Evolutionary conservation across 2,113 vertebrate species (phyloP), one percentile per base, ranked within the genome.

Genomic region (Arenaria interpres): DNA sequence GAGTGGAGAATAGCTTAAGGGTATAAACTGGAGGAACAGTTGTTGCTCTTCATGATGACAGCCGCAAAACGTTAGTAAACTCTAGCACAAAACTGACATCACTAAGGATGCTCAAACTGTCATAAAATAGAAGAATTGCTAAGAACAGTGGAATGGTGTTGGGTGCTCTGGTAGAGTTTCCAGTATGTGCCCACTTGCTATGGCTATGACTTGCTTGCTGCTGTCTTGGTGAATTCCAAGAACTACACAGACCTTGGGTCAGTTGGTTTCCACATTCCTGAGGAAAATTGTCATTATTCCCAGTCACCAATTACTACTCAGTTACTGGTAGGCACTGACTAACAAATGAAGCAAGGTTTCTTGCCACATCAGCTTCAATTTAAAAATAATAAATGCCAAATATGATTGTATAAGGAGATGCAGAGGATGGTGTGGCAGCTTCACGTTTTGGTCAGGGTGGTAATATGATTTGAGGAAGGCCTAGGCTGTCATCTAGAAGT

Each of bases 111-210:
- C 24, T 67, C 53, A 21, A 88, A 28, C 22, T 50, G 24, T 27
- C 9, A 32, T 67, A 20, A 51, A 32, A 30, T 27, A 2, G 3
- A 46, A 63, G 41, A 76, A 43, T 18, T 68, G 21, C 7, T 35
- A 33, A 64, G 33, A 51, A 9, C 30, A 41, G 12, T 39, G n/a
- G 5, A 6, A 50, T 7, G 33, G 7, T 3, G 4, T 0, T 28
- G 32, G 22, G 19, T 46, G 10, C 17, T 39, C 35, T 72, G 28
- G 10, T 6, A 32, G 64, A 50, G 53, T 53, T 93, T 83, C 25
- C 5, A 1, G 8, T 24, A 33, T 6, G 8, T 0, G 1, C 41
- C 30, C 67, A 1, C 28, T 73, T 78, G 46, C 50, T 13, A 45
- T 30, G 6, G 50, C 43, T 73, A 2, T 45, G 56, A 63, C 50